Evolutionary conservation across 1,140 invertebrate species (phyloP).

Genomic region (Aphaenogaster rudis): DNA sequence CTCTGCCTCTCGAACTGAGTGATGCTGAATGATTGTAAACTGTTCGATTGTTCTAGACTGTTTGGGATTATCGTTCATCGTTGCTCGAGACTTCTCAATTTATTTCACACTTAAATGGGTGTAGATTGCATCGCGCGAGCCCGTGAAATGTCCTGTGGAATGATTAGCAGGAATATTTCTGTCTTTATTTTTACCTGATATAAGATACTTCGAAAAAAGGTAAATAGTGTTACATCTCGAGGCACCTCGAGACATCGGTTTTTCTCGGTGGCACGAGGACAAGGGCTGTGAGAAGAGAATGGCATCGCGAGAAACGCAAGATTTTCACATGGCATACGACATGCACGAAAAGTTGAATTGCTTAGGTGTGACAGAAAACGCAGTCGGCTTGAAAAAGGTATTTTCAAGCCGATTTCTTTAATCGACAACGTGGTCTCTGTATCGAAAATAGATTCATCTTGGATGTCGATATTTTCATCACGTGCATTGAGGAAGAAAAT

Average conservation of each 20-base stretch:
- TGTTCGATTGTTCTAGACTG: neutral
- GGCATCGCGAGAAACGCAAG: slow-evolving; percentile 45
- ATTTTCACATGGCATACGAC: slow-evolving; percentile 56
- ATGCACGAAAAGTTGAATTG: slow-evolving; percentile 67
- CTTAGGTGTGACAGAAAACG: slow-evolving; percentile 80
- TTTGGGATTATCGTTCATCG: neutral
- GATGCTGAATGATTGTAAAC: neutral
- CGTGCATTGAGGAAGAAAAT: slow-evolving; percentile 32
- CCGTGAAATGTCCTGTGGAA: neutral
- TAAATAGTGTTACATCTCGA: neutral
- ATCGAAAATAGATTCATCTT: neutral
- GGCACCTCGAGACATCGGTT: neutral
- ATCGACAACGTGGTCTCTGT: neutral
- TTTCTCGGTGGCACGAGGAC: neutral
- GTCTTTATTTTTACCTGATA: slow-evolving; percentile 28
- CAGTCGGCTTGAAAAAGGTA: slow-evolving; percentile 76
- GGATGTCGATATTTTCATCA: slow-evolving; percentile 57
- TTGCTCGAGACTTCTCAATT: neutral
- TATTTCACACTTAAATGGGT: neutral
- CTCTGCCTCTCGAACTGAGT: neutral
- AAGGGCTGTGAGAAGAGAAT: neutral
- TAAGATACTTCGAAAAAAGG: neutral
- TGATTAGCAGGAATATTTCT: neutral
- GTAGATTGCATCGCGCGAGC: neutral
- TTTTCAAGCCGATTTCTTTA: neutral